Evolutionary conservation across 2,113 vertebrate genomes (phyloP), one percentile per base, ranked within the genome.

Genomic region (Lampris incognitus): DNA sequence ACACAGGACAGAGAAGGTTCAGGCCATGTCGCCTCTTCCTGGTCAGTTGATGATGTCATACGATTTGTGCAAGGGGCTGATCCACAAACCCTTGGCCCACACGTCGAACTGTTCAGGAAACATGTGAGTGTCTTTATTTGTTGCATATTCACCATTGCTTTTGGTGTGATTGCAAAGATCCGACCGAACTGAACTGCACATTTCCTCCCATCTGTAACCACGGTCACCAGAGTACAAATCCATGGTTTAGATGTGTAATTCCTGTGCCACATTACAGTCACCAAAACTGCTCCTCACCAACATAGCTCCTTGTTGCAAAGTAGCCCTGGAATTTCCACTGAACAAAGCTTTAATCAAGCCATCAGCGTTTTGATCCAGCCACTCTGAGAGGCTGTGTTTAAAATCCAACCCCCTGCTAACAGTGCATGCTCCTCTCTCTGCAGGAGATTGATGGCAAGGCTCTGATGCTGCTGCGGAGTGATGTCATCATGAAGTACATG

Each of bases 371-470:
- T 60, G 37, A 78, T 52, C 1, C 2, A 69, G 24, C 10, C 50
- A 60, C 42, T 50, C 37, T 40, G 49, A 24, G 37, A 63, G 8
- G 38, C 51, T 37, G 46, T 87, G 51, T 74, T 63, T 66, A 24
- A 66, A 42, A 55, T 24, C 10, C 46, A 7, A 2, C n/a, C 44
- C 4, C 56, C 40, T 58, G 56, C 38, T 82, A 74, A 81, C 60
- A 13, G 38, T 44, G 10, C 5, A 0, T 52, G n/a, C 49, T 78
- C 36, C 40, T 61, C 40, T 72, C 55, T 87, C 76, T 88, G 4
- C 93, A 99, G 98, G 97, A 99, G 87, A 98, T 99, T 10, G 97
- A 99, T 84, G 98, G 98, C 59, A 97, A 95, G 79, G 97, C 97
- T 49, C 88, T 99, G 62, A 92, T 99, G 60, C 89, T 98, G 72